Percentiles rank a stretch among this genome's conserved stretches.
Conservation (phyloP, 2,888 invertebrate species). For the Erpobdella octoculata region DNA sequence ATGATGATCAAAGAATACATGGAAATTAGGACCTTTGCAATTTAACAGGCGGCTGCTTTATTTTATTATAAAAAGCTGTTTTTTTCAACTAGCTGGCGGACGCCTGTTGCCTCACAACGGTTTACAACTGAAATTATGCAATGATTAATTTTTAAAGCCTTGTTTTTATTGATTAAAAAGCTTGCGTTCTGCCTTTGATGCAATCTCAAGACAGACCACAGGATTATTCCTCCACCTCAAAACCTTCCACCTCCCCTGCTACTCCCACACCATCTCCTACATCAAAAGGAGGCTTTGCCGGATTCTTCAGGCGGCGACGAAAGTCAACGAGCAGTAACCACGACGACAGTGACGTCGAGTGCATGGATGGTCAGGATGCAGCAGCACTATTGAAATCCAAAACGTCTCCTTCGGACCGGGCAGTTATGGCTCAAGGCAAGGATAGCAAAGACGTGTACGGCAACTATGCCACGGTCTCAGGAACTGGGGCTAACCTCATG, state of each 20-base stretch:
- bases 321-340: slow-evolving; percentile 12
- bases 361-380: neutral
- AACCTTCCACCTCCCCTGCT: neutral
- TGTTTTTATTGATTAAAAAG: neutral
- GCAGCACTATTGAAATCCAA: neutral
- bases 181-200: slow-evolving; percentile 2
- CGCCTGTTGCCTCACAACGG: too few species aligned
- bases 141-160: too few species aligned
- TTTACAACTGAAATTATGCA: too few species aligned
- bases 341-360: neutral
- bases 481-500: slow-evolving; percentile 31
- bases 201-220: slow-evolving; percentile 3
- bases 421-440: neutral
- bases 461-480: slow-evolving; percentile 31
- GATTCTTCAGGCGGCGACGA: slow-evolving; percentile 19
- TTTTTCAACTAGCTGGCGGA: too few species aligned
- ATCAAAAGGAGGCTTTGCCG: neutral
- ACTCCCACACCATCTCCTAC: neutral
- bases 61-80: too few species aligned
- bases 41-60: too few species aligned
- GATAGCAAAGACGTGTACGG: slow-evolving; percentile 25
- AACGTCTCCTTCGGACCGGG: neutral
- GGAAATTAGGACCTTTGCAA: too few species aligned
- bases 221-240: neutral
- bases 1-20: too few species aligned